Conservation (phyloP, 2,888 invertebrate genomes). For the Stegophylla sp. region DNA sequence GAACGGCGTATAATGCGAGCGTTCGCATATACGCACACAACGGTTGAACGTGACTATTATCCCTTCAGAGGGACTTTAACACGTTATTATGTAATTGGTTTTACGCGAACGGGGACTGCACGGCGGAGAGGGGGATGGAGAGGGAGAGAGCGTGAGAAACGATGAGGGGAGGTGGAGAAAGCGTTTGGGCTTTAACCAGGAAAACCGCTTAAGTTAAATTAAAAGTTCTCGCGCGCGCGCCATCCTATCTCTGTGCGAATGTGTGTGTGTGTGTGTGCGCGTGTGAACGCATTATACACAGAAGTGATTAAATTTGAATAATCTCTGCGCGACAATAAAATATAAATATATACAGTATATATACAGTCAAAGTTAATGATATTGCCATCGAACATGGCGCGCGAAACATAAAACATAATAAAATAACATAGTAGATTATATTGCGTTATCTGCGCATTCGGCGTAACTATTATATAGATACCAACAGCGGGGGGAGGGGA, state of each 20-base stretch:
- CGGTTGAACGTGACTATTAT: slow-evolving; percentile 52
- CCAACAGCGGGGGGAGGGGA: too few relatives aligned
- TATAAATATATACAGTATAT: too few relatives aligned
- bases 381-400: slow-evolving; percentile 22
- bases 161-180: slow-evolving; percentile 23
- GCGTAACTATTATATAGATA: too few relatives aligned
- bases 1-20: not conserved
- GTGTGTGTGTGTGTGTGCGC: too few relatives aligned
- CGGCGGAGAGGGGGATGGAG: too few relatives aligned
- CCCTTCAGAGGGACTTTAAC: slow-evolving; percentile 44
- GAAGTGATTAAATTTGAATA: slow-evolving; percentile 55
- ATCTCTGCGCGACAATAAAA: slow-evolving; percentile 38
- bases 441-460: too few relatives aligned
- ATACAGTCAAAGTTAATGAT: slow-evolving; percentile 40
- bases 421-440: too few relatives aligned
- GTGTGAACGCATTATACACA: not conserved
- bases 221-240: slow-evolving; percentile 40
- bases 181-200: slow-evolving; percentile 49
- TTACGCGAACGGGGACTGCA: slow-evolving; percentile 24
- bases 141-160: too few relatives aligned
- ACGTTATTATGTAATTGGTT: slow-evolving; percentile 58
- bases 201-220: slow-evolving; percentile 59
- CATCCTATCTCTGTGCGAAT: too few relatives aligned
- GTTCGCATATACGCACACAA: not conserved
- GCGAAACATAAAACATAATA: too few relatives aligned